Evolutionary conservation across 1,140 invertebrate genomes (phyloP).

Genomic region (Centruroides sculpturatus): DNA sequence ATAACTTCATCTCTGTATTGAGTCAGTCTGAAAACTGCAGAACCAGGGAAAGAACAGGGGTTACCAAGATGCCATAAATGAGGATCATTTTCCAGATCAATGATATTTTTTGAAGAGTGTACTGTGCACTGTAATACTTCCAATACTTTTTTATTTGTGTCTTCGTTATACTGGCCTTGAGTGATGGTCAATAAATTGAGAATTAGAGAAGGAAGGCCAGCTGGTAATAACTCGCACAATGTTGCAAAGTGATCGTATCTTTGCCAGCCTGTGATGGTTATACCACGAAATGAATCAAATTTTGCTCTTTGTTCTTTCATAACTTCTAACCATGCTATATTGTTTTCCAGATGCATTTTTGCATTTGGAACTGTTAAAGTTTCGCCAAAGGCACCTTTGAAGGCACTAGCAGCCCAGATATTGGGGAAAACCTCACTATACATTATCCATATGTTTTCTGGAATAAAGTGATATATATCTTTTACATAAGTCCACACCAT

Average conservation of each 20-base stretch:
- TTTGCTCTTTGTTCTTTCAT: constrained; percentile 38
- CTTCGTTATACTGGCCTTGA: constrained; percentile 42
- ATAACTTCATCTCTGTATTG: constrained; percentile 28
- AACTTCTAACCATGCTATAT: constrained; percentile 50
- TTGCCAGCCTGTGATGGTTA: constrained; percentile 54
- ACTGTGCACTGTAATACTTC: constrained; percentile 37
- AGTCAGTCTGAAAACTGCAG: constrained; percentile 40
- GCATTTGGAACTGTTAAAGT: constrained; percentile 47
- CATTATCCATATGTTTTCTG: constrained; percentile 52
- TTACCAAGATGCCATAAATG: constrained; percentile 41
- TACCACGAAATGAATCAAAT: constrained; percentile 40
- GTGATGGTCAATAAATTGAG: constrained; percentile 42
- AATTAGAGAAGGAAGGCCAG: constrained; percentile 58
- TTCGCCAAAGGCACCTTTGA: constrained; percentile 66
- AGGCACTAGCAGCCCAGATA: constrained; percentile 80
- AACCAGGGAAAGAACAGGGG: constrained; percentile 39
- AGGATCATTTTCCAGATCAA: constrained; percentile 42
- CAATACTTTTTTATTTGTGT: constrained; percentile 34
- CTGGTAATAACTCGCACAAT: constrained; percentile 71
- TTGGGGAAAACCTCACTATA: constrained; percentile 64
- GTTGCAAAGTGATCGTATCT: constrained; percentile 84
- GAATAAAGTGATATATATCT: constrained; percentile 39
- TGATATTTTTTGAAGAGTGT: constrained; percentile 3
- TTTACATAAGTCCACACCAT: constrained; percentile 55
- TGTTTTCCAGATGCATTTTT: constrained; percentile 50